Percentiles rank a stretch among this genome's conserved stretches.
These are phyloP conservation scores for Decapterus maruadsi DNA, from an alignment of 2,797 vertebrate genomes.

Conservation along the genomic window DNA sequence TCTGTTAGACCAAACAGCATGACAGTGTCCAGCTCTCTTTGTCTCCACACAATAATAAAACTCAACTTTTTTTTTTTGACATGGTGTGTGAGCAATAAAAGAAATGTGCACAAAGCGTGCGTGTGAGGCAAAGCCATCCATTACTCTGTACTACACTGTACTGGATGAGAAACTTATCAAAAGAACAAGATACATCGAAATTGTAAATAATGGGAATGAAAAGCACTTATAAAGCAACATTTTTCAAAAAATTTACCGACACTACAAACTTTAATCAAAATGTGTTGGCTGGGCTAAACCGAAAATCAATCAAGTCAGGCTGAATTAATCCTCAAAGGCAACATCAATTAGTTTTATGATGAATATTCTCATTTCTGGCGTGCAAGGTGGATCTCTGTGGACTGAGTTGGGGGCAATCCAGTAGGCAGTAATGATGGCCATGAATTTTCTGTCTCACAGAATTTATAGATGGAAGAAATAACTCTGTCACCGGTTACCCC, in stretches of 20 bases:
- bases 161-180: neutral
- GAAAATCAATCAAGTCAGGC: conserved; percentile 1
- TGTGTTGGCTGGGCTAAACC: neutral
- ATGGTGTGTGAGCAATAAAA: neutral
- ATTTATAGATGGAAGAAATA: conserved; percentile 32
- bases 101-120: neutral
- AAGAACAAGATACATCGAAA: neutral
- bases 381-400: conserved; percentile 14
- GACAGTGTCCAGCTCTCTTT: neutral
- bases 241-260: neutral
- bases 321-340: conserved; percentile 33
- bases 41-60: conserved; percentile 1
- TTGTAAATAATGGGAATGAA: neutral
- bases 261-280: neutral
- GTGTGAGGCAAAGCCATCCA: neutral
- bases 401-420: conserved; percentile 25
- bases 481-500: conserved; percentile 9
- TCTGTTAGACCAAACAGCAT: neutral
- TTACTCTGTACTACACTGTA: neutral
- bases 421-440: conserved; percentile 36
- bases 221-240: neutral
- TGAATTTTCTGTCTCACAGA: conserved; percentile 28
- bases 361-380: conserved; percentile 32
- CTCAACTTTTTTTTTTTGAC: neutral
- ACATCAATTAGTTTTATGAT: conserved; percentile 20